These are phyloP conservation scores for Hydrolagus colliei DNA, from an alignment of 2,797 vertebrate genomes.

Conservation along the genomic window DNA sequence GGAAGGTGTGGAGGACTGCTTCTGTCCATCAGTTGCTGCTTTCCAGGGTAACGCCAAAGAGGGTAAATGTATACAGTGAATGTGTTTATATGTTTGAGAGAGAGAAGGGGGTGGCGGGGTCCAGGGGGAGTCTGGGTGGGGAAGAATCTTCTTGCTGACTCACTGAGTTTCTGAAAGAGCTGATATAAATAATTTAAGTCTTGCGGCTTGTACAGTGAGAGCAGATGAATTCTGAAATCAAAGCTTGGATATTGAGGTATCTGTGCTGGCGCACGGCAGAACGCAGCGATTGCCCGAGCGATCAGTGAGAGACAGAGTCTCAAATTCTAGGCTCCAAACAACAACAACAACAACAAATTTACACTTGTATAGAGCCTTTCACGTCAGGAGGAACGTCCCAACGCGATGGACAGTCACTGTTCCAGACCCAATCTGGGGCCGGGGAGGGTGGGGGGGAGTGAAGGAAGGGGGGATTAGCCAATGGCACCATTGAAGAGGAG, in stretches of 20 bases:
- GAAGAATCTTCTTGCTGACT: constrained; percentile 10
- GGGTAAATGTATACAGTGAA: background rate
- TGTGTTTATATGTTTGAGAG: background rate
- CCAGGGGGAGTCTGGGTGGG: background rate
- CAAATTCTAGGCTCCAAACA: no score
- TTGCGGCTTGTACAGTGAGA: background rate
- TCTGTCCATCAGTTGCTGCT: background rate
- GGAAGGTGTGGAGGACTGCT: background rate
- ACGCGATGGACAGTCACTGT: no score
- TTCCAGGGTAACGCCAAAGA: background rate
- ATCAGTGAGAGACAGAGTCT: no score
- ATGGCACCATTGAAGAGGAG: no score
- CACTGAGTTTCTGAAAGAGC: constrained; percentile 7
- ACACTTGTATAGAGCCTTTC: no score
- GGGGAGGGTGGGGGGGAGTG: no score
- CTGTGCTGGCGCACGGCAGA: background rate
- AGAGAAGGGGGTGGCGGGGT: background rate
- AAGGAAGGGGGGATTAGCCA: no score
- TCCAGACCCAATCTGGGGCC: no score
- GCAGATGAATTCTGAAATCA: constrained; percentile 4
- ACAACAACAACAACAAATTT: no score
- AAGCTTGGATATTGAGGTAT: background rate
- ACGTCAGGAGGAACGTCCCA: no score
- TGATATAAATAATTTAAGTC: background rate
- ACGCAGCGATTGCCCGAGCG: no score